Percentiles rank a stretch among this genome's conserved stretches.
These are phyloP conservation scores for Charina bottae DNA, from an alignment of 2,113 vertebrate species.

Conservation along the genomic window DNA sequence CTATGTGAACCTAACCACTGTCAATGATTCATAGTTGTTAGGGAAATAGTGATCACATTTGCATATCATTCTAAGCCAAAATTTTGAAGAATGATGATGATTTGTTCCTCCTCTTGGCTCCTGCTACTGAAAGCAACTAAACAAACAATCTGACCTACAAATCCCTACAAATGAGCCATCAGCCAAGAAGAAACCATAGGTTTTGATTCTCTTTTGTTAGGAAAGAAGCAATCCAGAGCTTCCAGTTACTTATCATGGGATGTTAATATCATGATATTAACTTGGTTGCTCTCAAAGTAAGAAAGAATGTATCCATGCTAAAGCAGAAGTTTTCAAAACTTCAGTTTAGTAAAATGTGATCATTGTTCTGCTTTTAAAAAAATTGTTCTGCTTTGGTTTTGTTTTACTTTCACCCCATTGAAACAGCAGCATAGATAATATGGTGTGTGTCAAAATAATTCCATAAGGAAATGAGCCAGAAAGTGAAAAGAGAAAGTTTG, in stretches of 20 bases:
- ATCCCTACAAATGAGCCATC: neutral
- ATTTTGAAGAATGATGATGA: neutral
- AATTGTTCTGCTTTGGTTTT: neutral
- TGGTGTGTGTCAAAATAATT: slow-evolving; percentile 34
- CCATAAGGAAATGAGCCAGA: slow-evolving; percentile 55
- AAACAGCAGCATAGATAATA: slow-evolving; percentile 43
- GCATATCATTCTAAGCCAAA: neutral
- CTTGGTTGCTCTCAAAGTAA: neutral
- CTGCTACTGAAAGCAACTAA: neutral
- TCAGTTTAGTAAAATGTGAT: neutral
- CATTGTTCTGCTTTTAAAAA: neutral
- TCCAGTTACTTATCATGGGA: neutral
- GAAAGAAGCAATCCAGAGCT: neutral
- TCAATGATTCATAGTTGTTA: neutral
- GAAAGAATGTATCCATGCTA: neutral
- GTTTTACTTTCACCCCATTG: slow-evolving; percentile 10
- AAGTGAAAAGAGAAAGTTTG: slow-evolving; percentile 53
- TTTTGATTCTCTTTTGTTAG: neutral
- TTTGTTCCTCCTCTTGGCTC: neutral
- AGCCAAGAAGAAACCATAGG: neutral
- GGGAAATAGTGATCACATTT: neutral
- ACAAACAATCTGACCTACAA: neutral
- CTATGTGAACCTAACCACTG: neutral
- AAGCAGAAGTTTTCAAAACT: neutral
- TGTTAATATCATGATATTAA: neutral